Evolutionary conservation across 2,888 invertebrate genomes (phyloP).

Genomic region (Furcula furcula): DNA sequence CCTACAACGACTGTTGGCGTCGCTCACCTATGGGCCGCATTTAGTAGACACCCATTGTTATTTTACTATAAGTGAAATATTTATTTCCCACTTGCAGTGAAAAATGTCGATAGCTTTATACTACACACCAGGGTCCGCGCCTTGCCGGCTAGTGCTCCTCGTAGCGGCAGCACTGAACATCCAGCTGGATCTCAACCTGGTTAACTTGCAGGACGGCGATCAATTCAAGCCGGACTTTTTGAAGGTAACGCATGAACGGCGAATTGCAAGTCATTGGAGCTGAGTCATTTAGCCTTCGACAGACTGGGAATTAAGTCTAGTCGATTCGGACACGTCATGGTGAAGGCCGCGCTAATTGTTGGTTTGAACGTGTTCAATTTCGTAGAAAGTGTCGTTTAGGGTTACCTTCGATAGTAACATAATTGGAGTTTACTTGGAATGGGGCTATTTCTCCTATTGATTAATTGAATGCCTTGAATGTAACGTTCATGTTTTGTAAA

Average conservation of each 20-base stretch:
- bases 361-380: neutral
- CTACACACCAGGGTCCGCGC: constrained; percentile 81
- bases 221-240: constrained; percentile 82
- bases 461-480: too few relatives aligned
- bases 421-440: too few relatives aligned
- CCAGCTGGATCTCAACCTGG: constrained; percentile 78
- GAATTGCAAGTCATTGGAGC: constrained; percentile 2
- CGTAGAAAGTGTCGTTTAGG: neutral
- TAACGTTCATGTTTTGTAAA: too few relatives aligned
- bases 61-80: too few relatives aligned
- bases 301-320: neutral
- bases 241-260: constrained; percentile 67
- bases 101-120: constrained; percentile 82
- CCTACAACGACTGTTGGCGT: too few relatives aligned
- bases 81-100: too few relatives aligned
- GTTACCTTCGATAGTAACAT: neutral
- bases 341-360: neutral
- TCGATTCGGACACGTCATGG: neutral
- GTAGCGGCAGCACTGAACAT: constrained; percentile 83
- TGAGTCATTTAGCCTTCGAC: constrained; percentile 1
- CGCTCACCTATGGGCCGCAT: too few relatives aligned
- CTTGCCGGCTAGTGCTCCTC: constrained; percentile 82
- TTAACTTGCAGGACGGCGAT: constrained; percentile 79
- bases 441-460: too few relatives aligned
- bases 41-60: too few relatives aligned